Evolutionary conservation across 2,888 invertebrate genomes (phyloP), one percentile per base, ranked within the genome.

Genomic region (Tortrix viridana): DNA sequence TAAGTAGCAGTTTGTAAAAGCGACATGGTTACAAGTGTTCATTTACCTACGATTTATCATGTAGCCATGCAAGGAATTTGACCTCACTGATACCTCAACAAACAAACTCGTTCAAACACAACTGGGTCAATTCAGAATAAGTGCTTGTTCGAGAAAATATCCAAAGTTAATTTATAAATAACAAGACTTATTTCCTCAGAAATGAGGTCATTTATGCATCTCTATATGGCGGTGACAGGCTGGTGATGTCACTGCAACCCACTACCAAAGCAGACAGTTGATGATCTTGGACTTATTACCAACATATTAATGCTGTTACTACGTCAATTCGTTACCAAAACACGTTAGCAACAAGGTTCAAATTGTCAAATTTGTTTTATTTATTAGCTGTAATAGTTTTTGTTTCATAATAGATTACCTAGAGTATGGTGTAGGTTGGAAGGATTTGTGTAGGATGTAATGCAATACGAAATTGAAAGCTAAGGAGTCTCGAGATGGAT

Each of bases 161-260:
- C 7, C 20, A 12, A 16, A 9, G 26, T 12, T 52, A 38, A 19
- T 37, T 20, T 38, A 37, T 49, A 57, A 41, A 38, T 46, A 38
- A 55, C 44, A 44, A 48, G 48, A 55, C 5, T 32, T 20, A 22
- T 57, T 63, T 53, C 58, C 52, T 57, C 57, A 19, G 22, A 52
- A 62, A 63, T 58, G 58, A 63, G 63, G 63, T 63, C 58, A 63
- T 58, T n/a, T 48, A 12, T 43, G 12, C 22, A 49, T 32, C 57
- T 47, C 22, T 53, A 32, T 43, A 53, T 20, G 63, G 48, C 43
- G 58, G 53, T 58, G 63, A 53, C 62, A 46, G 38, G 2, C 22
- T 48, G 62, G 41, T 63, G 63, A 63, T 63, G 63, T 63, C 63
- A 63, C 38, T 56, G 23, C 54, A 16, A 32, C 9, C 47, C 61